phyloP scores from a whole-genome alignment of 2,888 invertebrate species.

The Pseudococcus longispinus region DNA sequence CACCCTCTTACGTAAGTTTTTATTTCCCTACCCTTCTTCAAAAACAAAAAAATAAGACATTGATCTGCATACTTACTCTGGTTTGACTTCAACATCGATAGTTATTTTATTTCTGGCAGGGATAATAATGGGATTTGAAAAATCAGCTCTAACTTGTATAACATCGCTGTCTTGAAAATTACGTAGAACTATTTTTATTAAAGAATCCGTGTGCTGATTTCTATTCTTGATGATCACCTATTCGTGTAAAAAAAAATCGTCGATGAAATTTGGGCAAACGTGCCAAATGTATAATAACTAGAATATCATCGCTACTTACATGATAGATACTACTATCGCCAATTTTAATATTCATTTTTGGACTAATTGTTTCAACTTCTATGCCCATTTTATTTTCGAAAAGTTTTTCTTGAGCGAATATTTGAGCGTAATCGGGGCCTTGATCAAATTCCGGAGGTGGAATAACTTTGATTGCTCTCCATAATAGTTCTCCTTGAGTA shows the following conservation, averaged over 20 bases:
- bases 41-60: neutral
- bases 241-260: neutral
- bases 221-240: conserved; percentile 27
- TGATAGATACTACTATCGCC: neutral
- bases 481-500: conserved; percentile 67
- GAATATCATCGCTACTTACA: neutral
- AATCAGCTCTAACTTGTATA: neutral
- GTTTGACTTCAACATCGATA: neutral
- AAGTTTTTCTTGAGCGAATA: conserved; percentile 16
- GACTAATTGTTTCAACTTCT: neutral
- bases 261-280: neutral
- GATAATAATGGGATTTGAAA: neutral
- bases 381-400: conserved; percentile 45
- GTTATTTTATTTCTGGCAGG: neutral
- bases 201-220: neutral
- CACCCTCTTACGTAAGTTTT: no score
- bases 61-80: neutral
- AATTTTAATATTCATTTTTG: neutral
- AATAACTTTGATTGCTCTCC: conserved; percentile 69
- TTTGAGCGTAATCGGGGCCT: neutral
- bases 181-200: neutral
- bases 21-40: no score
- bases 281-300: no score
- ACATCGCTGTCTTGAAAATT: conserved; percentile 34
- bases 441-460: conserved; percentile 59